Conservation (phyloP, 2,888 invertebrate species). For the Sesia apiformis region DNA sequence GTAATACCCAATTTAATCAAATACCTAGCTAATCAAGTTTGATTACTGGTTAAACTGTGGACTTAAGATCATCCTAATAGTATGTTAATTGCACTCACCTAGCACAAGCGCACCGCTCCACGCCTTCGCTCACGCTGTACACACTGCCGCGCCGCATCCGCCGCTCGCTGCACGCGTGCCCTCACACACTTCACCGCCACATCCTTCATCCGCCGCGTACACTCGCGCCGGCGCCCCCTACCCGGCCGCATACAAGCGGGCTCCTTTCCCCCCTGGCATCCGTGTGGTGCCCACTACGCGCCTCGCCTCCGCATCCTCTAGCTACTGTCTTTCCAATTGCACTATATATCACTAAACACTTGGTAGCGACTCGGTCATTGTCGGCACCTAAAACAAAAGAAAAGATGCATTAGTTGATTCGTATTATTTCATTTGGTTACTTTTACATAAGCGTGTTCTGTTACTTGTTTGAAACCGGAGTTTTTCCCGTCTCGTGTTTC, state of each 20-base stretch:
- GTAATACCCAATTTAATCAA: too few species aligned
- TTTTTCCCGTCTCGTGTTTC: too few species aligned
- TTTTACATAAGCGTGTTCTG: too few species aligned
- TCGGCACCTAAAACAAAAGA: slow-evolving; percentile 5
- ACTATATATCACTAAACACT: slow-evolving; percentile 6
- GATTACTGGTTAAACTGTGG: too few species aligned
- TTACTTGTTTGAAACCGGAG: too few species aligned
- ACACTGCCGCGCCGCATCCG: slow-evolving; percentile 69
- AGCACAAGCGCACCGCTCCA: slow-evolving; percentile 66
- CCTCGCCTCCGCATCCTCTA: slow-evolving; percentile 19
- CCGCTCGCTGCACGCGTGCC: slow-evolving; percentile 26
- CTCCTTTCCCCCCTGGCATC: slow-evolving; percentile 3
- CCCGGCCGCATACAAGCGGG: slow-evolving; percentile 1
- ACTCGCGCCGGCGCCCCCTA: slow-evolving; percentile 12
- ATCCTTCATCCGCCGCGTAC: slow-evolving; percentile 16
- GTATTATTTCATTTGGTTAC: too few species aligned
- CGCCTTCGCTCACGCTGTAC: slow-evolving; percentile 66
- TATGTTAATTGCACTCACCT: slow-evolving; percentile 28
- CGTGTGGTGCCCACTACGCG: slow-evolving; percentile 10
- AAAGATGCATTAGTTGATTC: too few species aligned
- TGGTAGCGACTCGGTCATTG: slow-evolving; percentile 1
- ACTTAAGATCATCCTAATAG: too few species aligned
- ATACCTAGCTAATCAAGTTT: too few species aligned
- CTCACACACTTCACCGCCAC: slow-evolving; percentile 45
- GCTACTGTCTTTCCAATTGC: neutral